These are phyloP conservation scores for Lithobates pipiens DNA, from an alignment of 2,797 vertebrate genomes.

Conservation along the genomic window DNA sequence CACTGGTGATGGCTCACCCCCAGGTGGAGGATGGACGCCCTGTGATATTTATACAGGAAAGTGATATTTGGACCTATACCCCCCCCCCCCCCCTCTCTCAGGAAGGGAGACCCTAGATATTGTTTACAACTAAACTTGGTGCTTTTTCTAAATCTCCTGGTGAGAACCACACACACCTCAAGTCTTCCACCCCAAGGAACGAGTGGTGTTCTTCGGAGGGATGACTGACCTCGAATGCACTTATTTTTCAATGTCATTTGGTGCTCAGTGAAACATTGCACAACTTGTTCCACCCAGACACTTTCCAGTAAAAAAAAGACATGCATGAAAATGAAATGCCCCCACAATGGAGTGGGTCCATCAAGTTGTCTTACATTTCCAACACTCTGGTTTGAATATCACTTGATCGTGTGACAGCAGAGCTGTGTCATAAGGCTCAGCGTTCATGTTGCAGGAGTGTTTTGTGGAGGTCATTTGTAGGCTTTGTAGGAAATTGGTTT, in stretches of 20 bases:
- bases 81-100: conserved; percentile 30
- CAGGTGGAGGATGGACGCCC: conserved; percentile 39
- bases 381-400: neutral
- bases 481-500: too few species aligned
- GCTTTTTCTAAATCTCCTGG: conserved; percentile 57
- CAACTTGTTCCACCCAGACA: neutral
- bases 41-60: conserved; percentile 46
- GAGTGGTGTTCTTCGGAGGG: conserved; percentile 6
- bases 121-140: conserved; percentile 57
- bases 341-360: neutral
- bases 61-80: conserved; percentile 15
- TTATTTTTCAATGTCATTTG: conserved; percentile 26
- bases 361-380: neutral
- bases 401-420: too few species aligned
- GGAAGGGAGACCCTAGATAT: conserved; percentile 48
- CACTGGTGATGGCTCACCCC: conserved; percentile 21
- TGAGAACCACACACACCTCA: conserved; percentile 56
- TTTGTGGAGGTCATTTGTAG: too few species aligned
- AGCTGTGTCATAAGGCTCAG: too few species aligned
- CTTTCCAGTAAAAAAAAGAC: neutral
- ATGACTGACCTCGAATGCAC: conserved; percentile 40
- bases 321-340: neutral
- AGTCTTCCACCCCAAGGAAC: conserved; percentile 11
- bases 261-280: conserved; percentile 5
- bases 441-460: too few species aligned